Percentiles rank a stretch among this genome's conserved stretches.
These are phyloP conservation scores for Beroe forskalii DNA, from an alignment of 37 sponge, comb jelly and placozoan species.

Conservation along the genomic window DNA sequence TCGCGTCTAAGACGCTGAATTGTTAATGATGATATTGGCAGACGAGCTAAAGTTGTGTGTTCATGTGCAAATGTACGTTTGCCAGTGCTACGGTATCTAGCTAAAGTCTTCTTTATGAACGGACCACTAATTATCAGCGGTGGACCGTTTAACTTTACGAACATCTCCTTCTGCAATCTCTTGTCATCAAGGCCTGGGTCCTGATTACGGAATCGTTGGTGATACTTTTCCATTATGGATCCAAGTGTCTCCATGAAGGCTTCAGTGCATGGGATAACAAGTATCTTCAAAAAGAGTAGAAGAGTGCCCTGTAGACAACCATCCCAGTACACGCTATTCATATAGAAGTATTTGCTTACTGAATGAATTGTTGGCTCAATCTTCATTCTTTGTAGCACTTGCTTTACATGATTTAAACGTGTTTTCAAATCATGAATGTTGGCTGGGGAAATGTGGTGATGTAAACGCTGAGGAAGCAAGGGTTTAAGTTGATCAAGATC, in stretches of 20 bases:
- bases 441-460: not conserved
- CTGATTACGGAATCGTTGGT: not conserved
- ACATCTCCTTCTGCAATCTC: not conserved
- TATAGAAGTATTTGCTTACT: not conserved
- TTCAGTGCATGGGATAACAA: not conserved
- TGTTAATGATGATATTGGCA: not conserved
- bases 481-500: not conserved
- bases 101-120: not conserved
- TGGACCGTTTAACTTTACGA: not conserved
- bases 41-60: not conserved
- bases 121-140: not conserved
- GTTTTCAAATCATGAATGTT: not conserved
- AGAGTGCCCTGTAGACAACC: not conserved
- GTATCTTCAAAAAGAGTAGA: not conserved
- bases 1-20: not conserved
- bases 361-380: too few species aligned
- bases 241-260: conserved; percentile 3
- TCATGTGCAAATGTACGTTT: not conserved
- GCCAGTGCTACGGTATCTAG: not conserved
- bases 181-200: not conserved
- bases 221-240: conserved; percentile 6
- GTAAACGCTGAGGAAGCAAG: not conserved
- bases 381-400: not conserved
- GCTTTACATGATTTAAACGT: not conserved
- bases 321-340: not conserved